Evolutionary conservation across 2,888 invertebrate species (phyloP).

Genomic region (Eristalinus aeneus): DNA sequence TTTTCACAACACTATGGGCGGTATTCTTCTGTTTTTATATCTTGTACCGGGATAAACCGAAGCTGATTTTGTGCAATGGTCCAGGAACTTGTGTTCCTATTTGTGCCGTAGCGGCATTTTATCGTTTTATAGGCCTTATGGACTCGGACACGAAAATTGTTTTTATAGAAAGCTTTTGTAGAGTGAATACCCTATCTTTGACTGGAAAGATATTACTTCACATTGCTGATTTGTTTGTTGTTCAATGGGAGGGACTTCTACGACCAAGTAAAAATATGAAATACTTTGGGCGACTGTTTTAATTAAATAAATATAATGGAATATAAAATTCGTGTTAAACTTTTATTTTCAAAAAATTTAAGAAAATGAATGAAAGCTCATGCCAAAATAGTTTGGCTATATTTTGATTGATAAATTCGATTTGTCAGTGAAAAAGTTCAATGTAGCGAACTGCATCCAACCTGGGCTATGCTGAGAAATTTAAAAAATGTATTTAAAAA

Average conservation of each 20-base stretch:
- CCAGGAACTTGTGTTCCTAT: constrained; percentile 98
- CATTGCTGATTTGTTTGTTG: constrained; percentile 92
- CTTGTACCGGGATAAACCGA: constrained; percentile 86
- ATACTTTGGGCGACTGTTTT: constrained; percentile 89
- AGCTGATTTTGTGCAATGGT: constrained; percentile 94
- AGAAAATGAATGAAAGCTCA: too few relatives aligned
- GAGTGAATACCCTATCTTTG: constrained; percentile 93
- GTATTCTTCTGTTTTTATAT: constrained; percentile 86
- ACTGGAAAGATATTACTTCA: constrained; percentile 92
- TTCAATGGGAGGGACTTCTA: constrained; percentile 94
- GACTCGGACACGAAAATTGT: constrained; percentile 86
- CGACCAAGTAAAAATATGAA: constrained; percentile 81
- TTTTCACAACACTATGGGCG: constrained; percentile 89
- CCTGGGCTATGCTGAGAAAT: too few relatives aligned
- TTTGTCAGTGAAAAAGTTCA: too few relatives aligned
- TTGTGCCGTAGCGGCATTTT: constrained; percentile 88
- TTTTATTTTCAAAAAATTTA: too few relatives aligned
- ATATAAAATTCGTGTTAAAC: too few relatives aligned
- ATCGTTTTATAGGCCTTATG: constrained; percentile 85
- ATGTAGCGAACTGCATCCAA: too few relatives aligned
- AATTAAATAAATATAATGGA: constrained; percentile 64
- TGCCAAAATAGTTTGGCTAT: too few relatives aligned
- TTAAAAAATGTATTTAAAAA: not conserved
- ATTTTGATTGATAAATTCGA: too few relatives aligned
- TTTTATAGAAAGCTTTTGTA: constrained; percentile 97